phyloP scores from a whole-genome alignment of 2,797 vertebrate species.

The Ateles fusciceps region DNA sequence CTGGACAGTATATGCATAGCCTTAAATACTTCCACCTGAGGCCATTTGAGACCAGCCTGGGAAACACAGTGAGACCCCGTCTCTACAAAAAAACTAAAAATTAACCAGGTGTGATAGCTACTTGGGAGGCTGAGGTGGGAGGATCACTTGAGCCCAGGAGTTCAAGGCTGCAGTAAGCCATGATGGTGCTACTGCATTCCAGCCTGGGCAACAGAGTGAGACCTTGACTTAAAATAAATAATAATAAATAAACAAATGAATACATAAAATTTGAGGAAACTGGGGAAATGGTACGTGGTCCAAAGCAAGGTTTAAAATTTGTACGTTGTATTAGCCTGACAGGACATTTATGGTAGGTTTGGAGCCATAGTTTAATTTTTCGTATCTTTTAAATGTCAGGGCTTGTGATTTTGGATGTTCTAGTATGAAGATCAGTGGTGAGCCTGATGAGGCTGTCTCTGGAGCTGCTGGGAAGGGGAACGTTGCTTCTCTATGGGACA shows the following conservation, averaged over 20 bases:
- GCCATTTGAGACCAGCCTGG: neutral
- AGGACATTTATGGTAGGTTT: neutral
- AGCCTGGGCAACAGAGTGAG: neutral
- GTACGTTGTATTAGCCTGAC: neutral
- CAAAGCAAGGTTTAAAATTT: neutral
- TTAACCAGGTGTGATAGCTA: neutral
- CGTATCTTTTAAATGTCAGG: neutral
- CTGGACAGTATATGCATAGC: neutral
- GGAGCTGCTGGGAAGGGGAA: neutral
- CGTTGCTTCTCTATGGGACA: neutral
- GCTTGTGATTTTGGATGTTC: neutral
- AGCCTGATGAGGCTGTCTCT: accelerated
- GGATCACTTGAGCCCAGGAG: neutral
- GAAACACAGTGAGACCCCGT: neutral
- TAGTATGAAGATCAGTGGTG: neutral
- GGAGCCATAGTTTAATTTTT: neutral
- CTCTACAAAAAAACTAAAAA: neutral
- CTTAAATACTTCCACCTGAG: neutral
- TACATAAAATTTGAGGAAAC: neutral
- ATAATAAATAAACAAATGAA: neutral
- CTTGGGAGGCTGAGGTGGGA: neutral
- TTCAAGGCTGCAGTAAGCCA: neutral
- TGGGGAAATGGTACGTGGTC: neutral
- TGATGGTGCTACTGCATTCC: neutral
- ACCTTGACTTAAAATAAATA: neutral